Conservation (phyloP, 2,797 vertebrate genomes). For the Coccyzus lansbergi region DNA sequence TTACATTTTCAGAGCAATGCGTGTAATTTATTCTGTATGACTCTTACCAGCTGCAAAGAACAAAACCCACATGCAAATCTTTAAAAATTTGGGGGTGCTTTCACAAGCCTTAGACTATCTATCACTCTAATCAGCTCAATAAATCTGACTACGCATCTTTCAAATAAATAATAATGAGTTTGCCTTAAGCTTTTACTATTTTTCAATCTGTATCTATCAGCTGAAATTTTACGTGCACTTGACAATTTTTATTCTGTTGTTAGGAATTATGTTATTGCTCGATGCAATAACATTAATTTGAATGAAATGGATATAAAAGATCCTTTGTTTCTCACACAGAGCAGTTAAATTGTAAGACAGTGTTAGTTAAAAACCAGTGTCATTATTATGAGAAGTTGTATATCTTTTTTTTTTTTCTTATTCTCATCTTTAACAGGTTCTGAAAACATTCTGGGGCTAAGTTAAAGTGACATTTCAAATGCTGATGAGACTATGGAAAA, state of each 20-base stretch:
- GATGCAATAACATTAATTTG: constrained; percentile 3
- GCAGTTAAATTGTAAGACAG: not conserved
- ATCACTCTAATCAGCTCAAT: constrained; percentile 4
- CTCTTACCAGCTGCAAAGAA: not conserved
- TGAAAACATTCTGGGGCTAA: not conserved
- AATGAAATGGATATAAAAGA: not conserved
- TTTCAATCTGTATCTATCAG: constrained; percentile 34
- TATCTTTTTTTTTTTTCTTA: not conserved
- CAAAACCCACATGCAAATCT: not conserved
- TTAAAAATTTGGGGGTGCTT: constrained; percentile 12
- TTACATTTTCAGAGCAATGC: not conserved
- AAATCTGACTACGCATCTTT: constrained; percentile 23
- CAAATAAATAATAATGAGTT: constrained; percentile 40
- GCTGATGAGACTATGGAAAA: not conserved
- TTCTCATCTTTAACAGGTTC: not conserved
- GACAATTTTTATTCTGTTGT: not conserved
- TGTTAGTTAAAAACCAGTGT: not conserved
- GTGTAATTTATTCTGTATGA: not conserved
- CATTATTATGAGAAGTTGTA: not conserved
- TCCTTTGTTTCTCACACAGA: not conserved
- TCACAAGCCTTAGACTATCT: constrained; percentile 1
- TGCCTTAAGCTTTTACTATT: constrained; percentile 29
- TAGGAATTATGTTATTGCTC: not conserved
- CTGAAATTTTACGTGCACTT: constrained; percentile 22
- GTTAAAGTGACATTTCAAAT: not conserved